Conservation (phyloP, 2,113 vertebrate genomes). For the Motacilla tschutschensis region DNA sequence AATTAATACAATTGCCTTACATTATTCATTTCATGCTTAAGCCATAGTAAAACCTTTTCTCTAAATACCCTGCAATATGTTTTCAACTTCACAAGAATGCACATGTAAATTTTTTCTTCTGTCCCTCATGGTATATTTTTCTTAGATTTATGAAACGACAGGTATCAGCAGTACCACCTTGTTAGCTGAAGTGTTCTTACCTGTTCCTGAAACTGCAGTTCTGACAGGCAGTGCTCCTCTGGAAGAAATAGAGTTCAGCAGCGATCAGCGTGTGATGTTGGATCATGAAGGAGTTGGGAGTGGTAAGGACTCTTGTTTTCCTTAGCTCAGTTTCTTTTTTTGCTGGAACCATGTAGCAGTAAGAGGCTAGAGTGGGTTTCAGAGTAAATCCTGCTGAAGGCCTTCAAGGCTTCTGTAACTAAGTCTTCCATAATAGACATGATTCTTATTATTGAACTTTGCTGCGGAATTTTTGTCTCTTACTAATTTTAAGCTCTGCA, state of each 20-base stretch:
- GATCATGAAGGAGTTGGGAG: slow-evolving; percentile 96
- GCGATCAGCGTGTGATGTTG: slow-evolving; percentile 83
- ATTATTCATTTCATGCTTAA: not conserved
- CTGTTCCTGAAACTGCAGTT: slow-evolving; percentile 85
- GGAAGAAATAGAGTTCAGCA: slow-evolving; percentile 94
- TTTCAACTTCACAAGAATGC: not conserved
- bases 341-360: not conserved
- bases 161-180: slow-evolving; percentile 75
- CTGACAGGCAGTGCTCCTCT: slow-evolving; percentile 77
- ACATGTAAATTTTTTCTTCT: not conserved
- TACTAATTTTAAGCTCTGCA: not conserved
- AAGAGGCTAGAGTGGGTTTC: not conserved
- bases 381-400: not conserved
- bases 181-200: slow-evolving; percentile 86
- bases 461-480: not conserved
- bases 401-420: not conserved
- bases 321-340: not conserved
- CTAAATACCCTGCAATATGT: not conserved
- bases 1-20: not conserved
- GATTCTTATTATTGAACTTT: not conserved
- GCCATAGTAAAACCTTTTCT: not conserved
- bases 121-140: not conserved
- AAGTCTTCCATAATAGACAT: not conserved
- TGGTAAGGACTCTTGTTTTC: slow-evolving; percentile 68
- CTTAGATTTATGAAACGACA: slow-evolving; percentile 85